A percentile compares a stretch with the other conserved stretches of the same genome.
phyloP scores from a whole-genome alignment of 2,113 vertebrate genomes.

The Nycticryphes semicollaris region DNA sequence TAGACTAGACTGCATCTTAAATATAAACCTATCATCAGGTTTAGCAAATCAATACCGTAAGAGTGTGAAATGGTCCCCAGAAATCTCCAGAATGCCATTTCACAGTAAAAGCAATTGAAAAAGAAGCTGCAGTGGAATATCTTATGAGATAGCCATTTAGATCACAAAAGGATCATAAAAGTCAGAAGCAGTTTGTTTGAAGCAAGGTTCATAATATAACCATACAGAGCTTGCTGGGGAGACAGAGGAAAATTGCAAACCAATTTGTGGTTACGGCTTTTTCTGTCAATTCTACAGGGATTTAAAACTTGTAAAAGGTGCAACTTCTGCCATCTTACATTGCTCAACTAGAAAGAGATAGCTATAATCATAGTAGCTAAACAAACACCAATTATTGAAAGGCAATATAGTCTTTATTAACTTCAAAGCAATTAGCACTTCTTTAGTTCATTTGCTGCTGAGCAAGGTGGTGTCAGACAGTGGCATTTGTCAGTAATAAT shows the following conservation, averaged over 20 bases:
- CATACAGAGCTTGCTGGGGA: slow-evolving; percentile 69
- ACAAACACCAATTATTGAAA: slow-evolving; percentile 74
- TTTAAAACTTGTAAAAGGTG: slow-evolving; percentile 81
- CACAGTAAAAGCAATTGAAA: slow-evolving; percentile 80
- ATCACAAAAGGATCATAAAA: slow-evolving; percentile 83
- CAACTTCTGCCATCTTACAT: slow-evolving; percentile 71
- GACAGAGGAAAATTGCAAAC: slow-evolving; percentile 79
- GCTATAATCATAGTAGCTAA: slow-evolving; percentile 65
- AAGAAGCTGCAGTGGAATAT: slow-evolving; percentile 77
- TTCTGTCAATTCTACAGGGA: slow-evolving; percentile 76
- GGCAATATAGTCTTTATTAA: slow-evolving; percentile 71
- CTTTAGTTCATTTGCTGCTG: slow-evolving; percentile 42
- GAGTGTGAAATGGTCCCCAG: slow-evolving; percentile 76
- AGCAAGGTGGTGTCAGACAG: slow-evolving; percentile 43
- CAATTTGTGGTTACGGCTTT: slow-evolving; percentile 81
- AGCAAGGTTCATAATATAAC: slow-evolving; percentile 79
- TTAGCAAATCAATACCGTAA: slow-evolving; percentile 80
- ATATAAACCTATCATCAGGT: slow-evolving; percentile 75
- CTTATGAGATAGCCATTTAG: slow-evolving; percentile 82
- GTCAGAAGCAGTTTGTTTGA: slow-evolving; percentile 81
- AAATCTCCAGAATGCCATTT: slow-evolving; percentile 80
- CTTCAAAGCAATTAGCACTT: slow-evolving; percentile 71
- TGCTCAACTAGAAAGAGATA: slow-evolving; percentile 56
- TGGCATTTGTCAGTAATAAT: slow-evolving; percentile 47
- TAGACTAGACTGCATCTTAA: slow-evolving; percentile 72